Evolutionary conservation across 2,888 invertebrate species (phyloP).

Genomic region (Pandemis corylana): DNA sequence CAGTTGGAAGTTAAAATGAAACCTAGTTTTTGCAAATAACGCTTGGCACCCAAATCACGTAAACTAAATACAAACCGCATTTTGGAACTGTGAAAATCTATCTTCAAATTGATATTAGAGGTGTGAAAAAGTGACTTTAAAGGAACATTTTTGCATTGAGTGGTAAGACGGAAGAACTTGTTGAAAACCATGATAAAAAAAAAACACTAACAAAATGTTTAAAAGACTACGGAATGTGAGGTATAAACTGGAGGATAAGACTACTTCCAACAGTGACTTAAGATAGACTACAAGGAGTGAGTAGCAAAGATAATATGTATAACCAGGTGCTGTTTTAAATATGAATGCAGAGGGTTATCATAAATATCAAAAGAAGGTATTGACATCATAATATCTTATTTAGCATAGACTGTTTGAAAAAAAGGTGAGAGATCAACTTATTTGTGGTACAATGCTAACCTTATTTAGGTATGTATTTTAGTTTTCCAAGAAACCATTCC

Average conservation of each 20-base stretch:
- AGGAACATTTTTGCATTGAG: not conserved
- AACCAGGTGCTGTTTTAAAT: constrained; percentile 2
- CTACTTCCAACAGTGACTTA: not conserved
- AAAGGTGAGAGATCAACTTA: constrained; percentile 5
- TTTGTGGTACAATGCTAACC: not conserved
- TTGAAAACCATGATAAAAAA: not conserved
- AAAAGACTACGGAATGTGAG: not conserved
- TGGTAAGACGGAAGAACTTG: not conserved
- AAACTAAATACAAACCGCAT: not conserved
- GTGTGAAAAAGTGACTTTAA: not conserved
- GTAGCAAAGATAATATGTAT: not conserved
- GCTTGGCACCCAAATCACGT: no score
- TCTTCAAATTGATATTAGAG: not conserved
- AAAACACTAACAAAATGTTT: not conserved
- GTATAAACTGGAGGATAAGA: not conserved
- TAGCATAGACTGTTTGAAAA: not conserved
- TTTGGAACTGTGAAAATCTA: not conserved
- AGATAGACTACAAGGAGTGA: not conserved
- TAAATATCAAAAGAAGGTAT: not conserved
- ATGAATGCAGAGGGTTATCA: constrained; percentile 5
- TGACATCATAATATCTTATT: not conserved
- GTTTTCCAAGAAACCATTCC: not conserved
- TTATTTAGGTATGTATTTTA: not conserved
- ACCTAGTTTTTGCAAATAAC: no score
- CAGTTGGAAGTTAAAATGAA: no score